phyloP scores from a whole-genome alignment of 1,140 invertebrate species.

The Brachionus koreanus region DNA sequence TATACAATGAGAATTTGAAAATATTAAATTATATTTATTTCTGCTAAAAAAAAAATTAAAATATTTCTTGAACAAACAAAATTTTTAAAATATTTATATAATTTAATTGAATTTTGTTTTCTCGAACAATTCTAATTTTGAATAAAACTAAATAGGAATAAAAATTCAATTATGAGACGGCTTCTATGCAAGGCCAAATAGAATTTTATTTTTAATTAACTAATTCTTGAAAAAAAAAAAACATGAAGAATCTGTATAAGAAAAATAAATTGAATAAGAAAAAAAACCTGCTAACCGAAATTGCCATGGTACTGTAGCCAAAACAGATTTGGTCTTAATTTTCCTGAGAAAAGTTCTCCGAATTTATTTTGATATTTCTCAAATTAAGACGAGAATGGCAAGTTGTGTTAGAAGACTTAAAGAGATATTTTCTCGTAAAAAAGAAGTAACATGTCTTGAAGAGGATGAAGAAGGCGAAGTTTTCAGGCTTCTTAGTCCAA shows the following conservation, averaged over 20 bases:
- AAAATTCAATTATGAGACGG: neutral
- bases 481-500: slow-evolving; percentile 24
- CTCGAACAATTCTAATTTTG: no score
- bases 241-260: neutral
- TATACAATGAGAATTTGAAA: no score
- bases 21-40: no score
- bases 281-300: neutral
- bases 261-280: neutral
- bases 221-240: neutral
- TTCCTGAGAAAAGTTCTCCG: neutral
- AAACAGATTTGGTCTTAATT: neutral
- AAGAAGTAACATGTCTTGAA: neutral
- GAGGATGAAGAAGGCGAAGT: slow-evolving; percentile 38
- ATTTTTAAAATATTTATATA: no score
- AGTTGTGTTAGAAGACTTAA: neutral
- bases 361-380: neutral
- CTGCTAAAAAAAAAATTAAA: no score
- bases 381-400: neutral
- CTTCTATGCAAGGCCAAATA: neutral
- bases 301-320: slow-evolving; percentile 16
- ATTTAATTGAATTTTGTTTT: no score
- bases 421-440: neutral
- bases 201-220: neutral
- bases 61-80: no score
- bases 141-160: no score